phyloP scores from a whole-genome alignment of 92 coral and sea anemone species.

The Montipora capitata region DNA sequence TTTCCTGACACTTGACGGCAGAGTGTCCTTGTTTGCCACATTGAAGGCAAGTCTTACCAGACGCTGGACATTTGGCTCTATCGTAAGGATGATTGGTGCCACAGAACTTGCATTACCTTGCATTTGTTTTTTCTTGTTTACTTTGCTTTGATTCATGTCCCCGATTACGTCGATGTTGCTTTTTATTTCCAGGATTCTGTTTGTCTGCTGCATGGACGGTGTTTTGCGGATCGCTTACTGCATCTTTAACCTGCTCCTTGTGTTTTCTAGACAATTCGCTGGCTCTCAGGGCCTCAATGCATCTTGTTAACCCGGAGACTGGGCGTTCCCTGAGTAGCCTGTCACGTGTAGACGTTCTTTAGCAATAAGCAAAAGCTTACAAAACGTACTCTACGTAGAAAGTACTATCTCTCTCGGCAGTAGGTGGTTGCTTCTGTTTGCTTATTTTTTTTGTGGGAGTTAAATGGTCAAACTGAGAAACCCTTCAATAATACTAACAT shows the following conservation, averaged over 20 bases:
- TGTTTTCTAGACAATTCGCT: slow-evolving; percentile 2
- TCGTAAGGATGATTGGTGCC: too few species aligned
- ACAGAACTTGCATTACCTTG: neutral
- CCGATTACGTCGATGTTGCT: neutral
- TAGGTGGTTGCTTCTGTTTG: too few species aligned
- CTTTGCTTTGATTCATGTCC: neutral
- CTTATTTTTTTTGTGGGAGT: too few species aligned
- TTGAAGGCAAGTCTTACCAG: neutral
- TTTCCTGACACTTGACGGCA: neutral
- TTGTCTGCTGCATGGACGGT: neutral
- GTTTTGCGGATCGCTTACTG: too few species aligned
- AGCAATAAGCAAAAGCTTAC: too few species aligned
- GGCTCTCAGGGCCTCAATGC: slow-evolving; percentile 1
- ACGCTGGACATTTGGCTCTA: too few species aligned
- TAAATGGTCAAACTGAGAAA: too few species aligned
- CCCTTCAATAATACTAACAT: too few species aligned
- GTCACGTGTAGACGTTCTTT: neutral
- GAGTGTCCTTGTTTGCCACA: neutral
- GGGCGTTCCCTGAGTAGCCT: slow-evolving; percentile 29
- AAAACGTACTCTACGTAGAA: too few species aligned
- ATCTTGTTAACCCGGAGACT: neutral
- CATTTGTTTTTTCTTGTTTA: neutral
- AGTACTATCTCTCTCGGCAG: too few species aligned
- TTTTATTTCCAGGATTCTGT: neutral
- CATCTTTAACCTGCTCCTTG: too few species aligned